These are phyloP conservation scores for Crossocerus cetratus DNA, from an alignment of 2,888 invertebrate species.

Conservation along the genomic window DNA sequence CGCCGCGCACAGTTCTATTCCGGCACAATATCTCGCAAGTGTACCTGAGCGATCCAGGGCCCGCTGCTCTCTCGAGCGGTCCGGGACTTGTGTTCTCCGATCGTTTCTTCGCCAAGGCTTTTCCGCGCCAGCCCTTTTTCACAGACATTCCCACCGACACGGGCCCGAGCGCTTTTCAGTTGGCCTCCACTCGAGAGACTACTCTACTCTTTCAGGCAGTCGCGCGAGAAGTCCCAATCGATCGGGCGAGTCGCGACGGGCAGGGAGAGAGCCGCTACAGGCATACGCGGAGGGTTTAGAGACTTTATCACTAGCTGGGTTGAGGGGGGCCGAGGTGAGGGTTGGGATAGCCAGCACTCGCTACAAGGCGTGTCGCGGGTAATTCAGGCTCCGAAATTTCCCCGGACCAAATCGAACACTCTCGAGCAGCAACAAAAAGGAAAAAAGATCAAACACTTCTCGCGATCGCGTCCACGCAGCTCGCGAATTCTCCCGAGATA, in stretches of 20 bases:
- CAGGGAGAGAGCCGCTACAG: no score
- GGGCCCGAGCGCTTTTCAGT: not conserved
- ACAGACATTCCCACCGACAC: slow-evolving; percentile 42
- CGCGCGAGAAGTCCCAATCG: no score
- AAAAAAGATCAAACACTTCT: no score
- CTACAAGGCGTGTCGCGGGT: slow-evolving; percentile 68
- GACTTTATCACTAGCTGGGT: slow-evolving; percentile 70
- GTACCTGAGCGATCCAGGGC: slow-evolving; percentile 50
- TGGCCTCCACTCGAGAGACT: slow-evolving; percentile 54
- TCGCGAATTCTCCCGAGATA: slow-evolving; percentile 31
- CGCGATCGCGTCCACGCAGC: not conserved
- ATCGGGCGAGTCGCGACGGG: no score
- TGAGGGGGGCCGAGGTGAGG: slow-evolving; percentile 75
- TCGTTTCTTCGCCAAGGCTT: slow-evolving; percentile 3
- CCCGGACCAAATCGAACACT: slow-evolving; percentile 45
- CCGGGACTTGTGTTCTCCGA: slow-evolving; percentile 7
- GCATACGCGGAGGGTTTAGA: no score
- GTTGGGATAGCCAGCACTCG: slow-evolving; percentile 74
- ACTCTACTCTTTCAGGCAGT: no score
- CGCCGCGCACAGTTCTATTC: slow-evolving; percentile 46
- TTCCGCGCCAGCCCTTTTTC: slow-evolving; percentile 23
- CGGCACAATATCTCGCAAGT: slow-evolving; percentile 51
- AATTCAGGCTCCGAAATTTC: slow-evolving; percentile 61
- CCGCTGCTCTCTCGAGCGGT: slow-evolving; percentile 19
- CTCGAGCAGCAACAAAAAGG: no score